Conservation (phyloP, 2,113 vertebrate genomes). For the Aythya baeri region DNA sequence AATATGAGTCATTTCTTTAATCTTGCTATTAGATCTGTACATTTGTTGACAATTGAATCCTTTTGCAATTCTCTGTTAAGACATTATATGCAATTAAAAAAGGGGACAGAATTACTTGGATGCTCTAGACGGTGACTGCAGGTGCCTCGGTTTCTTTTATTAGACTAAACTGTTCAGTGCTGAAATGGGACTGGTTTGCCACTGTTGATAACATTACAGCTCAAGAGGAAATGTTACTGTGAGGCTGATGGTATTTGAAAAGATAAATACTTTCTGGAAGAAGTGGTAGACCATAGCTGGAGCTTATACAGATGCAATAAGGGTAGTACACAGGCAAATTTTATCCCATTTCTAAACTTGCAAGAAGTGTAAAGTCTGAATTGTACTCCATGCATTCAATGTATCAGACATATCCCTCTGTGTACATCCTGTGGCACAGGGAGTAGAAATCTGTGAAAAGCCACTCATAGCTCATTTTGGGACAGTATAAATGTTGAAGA, state of each 20-base stretch:
- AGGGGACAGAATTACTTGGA: not conserved
- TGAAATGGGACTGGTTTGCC: not conserved
- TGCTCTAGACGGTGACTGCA: not conserved
- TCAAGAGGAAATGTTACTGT: not conserved
- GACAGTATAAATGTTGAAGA: not conserved
- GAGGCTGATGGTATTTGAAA: not conserved
- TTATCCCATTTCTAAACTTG: not conserved
- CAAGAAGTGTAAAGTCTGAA: not conserved
- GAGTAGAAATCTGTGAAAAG: not conserved
- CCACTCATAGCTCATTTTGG: too few relatives aligned
- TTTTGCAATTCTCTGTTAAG: not conserved
- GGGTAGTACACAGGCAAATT: not conserved
- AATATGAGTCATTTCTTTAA: not conserved
- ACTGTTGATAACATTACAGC: not conserved
- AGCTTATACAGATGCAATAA: not conserved
- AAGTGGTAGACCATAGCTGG: not conserved
- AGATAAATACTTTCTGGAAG: not conserved
- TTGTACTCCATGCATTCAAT: fast-evolving
- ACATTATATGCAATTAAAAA: not conserved
- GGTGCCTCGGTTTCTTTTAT: not conserved
- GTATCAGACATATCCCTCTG: not conserved
- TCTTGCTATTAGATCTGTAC: not conserved
- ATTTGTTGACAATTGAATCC: not conserved
- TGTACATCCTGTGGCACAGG: fast-evolving
- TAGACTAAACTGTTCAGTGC: not conserved